Conservation (phyloP, 2,888 invertebrate species). For the Tiliacea aurago region DNA sequence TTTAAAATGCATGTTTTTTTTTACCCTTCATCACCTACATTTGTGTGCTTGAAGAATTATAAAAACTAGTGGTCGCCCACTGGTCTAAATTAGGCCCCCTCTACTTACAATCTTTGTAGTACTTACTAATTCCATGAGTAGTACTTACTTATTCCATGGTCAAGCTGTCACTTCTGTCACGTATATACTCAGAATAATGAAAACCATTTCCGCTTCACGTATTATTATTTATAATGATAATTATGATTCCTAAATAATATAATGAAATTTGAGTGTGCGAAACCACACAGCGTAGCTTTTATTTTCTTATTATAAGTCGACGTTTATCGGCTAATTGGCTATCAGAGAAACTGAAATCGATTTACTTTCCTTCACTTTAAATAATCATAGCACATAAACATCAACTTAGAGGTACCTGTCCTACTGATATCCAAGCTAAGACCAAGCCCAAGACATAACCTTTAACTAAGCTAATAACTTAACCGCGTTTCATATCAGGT, state of each 20-base stretch:
- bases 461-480: constrained; percentile 25
- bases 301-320: not conserved
- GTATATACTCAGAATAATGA: too few relatives aligned
- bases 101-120: too few relatives aligned
- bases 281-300: not conserved
- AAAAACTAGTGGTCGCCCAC: too few relatives aligned
- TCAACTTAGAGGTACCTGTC: not conserved
- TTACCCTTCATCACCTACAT: not conserved
- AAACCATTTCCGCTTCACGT: too few relatives aligned
- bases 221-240: too few relatives aligned
- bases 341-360: constrained; percentile 11
- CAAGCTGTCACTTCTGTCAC: too few relatives aligned
- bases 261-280: too few relatives aligned
- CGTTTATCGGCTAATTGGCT: not conserved
- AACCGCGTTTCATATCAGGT: constrained; percentile 51
- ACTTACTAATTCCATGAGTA: too few relatives aligned
- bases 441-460: constrained; percentile 21
- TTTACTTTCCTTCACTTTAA: constrained; percentile 16
- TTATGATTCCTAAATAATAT: too few relatives aligned
- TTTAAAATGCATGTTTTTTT: not conserved
- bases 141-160: too few relatives aligned
- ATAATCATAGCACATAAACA: constrained; percentile 14
- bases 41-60: too few relatives aligned
- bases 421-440: not conserved
- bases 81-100: too few relatives aligned